Evolutionary conservation across 2,797 vertebrate genomes (phyloP), one percentile per base, ranked within the genome.

Genomic region (Atherinosoma microstoma): DNA sequence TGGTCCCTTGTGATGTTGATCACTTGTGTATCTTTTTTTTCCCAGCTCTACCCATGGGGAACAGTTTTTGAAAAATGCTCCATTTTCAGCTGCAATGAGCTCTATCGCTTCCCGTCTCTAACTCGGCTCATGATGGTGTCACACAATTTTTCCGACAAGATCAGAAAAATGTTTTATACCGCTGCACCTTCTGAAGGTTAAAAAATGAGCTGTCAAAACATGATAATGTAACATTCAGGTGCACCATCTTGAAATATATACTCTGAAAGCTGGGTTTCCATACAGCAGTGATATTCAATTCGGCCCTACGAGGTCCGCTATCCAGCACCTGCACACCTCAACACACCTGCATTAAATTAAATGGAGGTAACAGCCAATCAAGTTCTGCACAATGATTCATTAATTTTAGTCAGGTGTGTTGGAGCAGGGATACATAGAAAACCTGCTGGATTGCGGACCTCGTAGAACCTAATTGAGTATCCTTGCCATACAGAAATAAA

Each of bases 91-190:
- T 60, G 22, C 12, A 8, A 49, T 34, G 15, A 38, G 6, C 8
- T 12, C 62, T 65, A 16, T 18, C 27, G 34, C 32, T 35, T 73
- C 10, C 34, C 13, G 54, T 38, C 61, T 47, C 16, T 58, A 32
- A 18, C 49, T 56, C 20, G 36, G 49, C n/a, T 20, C 58, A 40
- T 18, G 36, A 15, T 53, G 35, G 53, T 54, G 58, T 62, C 40
- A 62, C 56, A 27, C 40, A 59, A 66, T 73, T 66, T 38, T 24
- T 35, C 42, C 47, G 53, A 66, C 60, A 73, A 66, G 63, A 58
- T 73, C 57, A 54, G 49, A 51, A 58, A 66, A 38, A 47, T 60
- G 35, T 30, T 57, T 57, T 29, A 38, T 38, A 24, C 4, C 5
- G 5, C 27, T 35, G 32, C n/a, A 24, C n/a, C 7, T 58, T 45